phyloP scores from a whole-genome alignment of 2,888 invertebrate genomes.

The Pristionchus arcanus region DNA sequence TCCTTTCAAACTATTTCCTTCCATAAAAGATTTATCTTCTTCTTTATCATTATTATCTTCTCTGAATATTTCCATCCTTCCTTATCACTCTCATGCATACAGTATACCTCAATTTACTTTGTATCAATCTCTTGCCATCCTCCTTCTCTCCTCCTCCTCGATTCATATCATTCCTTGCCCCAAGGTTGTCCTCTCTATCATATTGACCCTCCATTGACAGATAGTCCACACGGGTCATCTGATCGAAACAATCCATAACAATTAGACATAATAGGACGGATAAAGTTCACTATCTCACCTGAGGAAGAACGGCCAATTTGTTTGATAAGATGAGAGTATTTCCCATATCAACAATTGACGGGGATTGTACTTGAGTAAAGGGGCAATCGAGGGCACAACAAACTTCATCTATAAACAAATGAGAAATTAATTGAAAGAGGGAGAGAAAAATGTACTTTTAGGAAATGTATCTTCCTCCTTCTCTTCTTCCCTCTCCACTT shows the following conservation, averaged over 20 bases:
- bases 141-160: background rate
- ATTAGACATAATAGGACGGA: background rate
- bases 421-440: background rate
- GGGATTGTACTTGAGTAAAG: background rate
- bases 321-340: background rate
- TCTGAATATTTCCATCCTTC: background rate
- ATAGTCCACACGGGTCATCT: slow-evolving; percentile 64
- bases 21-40: background rate
- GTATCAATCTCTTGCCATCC: background rate
- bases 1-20: background rate
- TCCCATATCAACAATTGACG: background rate
- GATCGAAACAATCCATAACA: background rate
- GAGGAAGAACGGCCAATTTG: slow-evolving; percentile 33
- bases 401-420: background rate
- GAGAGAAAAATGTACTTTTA: background rate
- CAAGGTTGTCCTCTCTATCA: background rate
- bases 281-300: background rate
- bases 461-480: background rate
- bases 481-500: too few relatives aligned
- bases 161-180: background rate
- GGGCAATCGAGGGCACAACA: slow-evolving; percentile 13
- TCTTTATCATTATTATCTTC: background rate
- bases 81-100: background rate
- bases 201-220: slow-evolving; percentile 55
- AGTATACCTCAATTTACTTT: background rate